Evolutionary conservation across 1,140 invertebrate genomes (phyloP).

Genomic region (Drepana arcuata): DNA sequence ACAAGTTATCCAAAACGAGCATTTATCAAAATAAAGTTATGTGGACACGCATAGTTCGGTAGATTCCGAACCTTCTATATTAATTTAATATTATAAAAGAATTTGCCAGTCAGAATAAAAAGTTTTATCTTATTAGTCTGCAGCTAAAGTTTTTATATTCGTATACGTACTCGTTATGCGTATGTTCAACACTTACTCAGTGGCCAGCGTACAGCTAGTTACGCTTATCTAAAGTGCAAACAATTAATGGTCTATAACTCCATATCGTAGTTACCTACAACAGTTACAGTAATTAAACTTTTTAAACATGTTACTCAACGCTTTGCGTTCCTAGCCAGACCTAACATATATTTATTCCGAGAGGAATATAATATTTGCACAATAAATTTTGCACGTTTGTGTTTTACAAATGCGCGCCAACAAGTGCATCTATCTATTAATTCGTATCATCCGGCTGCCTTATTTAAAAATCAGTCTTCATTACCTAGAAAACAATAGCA

Average conservation of each 20-base stretch:
- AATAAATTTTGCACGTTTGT: too few species aligned
- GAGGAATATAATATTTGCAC: slow-evolving; percentile 22
- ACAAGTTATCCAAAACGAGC: too few species aligned
- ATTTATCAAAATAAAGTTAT: too few species aligned
- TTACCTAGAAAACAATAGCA: slow-evolving; percentile 71
- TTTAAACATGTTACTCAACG: slow-evolving; percentile 15
- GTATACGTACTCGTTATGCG: too few species aligned
- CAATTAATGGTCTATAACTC: slow-evolving; percentile 58
- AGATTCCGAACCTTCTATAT: too few species aligned
- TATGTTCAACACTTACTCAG: too few species aligned
- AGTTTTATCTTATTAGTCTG: too few species aligned
- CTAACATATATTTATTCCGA: slow-evolving; percentile 14
- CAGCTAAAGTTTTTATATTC: too few species aligned
- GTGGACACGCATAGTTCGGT: too few species aligned
- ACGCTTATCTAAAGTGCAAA: slow-evolving; percentile 53
- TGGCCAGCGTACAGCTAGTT: slow-evolving; percentile 37
- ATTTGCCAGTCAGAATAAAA: too few species aligned
- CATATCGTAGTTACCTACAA: slow-evolving; percentile 27
- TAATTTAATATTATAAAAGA: too few species aligned
- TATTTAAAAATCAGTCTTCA: slow-evolving; percentile 36
- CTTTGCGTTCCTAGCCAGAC: slow-evolving; percentile 6
- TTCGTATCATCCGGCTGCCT: slow-evolving; percentile 40
- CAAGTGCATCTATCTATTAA: slow-evolving; percentile 25
- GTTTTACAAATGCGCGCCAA: slow-evolving; percentile 24
- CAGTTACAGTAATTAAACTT: slow-evolving; percentile 29